These are phyloP conservation scores for Apogon talboti DNA, from an alignment of 2,797 vertebrate genomes.

Conservation along the genomic window DNA sequence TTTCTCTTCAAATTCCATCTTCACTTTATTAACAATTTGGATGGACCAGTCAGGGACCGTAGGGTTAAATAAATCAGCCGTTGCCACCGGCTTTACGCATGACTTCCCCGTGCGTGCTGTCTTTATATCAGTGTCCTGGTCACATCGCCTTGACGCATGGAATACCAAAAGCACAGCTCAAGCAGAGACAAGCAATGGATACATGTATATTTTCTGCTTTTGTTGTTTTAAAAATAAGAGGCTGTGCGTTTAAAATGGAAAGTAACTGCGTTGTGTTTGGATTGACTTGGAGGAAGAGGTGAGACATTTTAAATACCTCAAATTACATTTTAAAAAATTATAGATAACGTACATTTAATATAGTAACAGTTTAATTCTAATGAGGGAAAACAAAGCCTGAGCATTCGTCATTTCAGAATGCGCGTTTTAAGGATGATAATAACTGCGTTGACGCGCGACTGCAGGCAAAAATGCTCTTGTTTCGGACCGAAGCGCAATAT, in stretches of 20 bases:
- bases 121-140: slow-evolving; percentile 37
- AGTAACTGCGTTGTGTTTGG: slow-evolving; percentile 45
- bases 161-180: slow-evolving; percentile 50
- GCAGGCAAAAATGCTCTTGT: slow-evolving; percentile 31
- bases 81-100: slow-evolving; percentile 74
- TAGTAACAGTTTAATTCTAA: slow-evolving; percentile 2
- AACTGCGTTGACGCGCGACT: slow-evolving; percentile 37
- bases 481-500: slow-evolving; percentile 31
- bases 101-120: slow-evolving; percentile 65
- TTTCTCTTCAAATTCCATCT: slow-evolving; percentile 21
- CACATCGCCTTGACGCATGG: slow-evolving; percentile 56
- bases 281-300: slow-evolving; percentile 62
- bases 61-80: slow-evolving; percentile 71
- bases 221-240: slow-evolving; percentile 15
- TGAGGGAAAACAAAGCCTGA: not conserved
- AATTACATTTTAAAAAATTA: slow-evolving; percentile 14
- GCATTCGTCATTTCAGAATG: slow-evolving; percentile 5
- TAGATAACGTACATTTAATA: not conserved
- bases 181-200: slow-evolving; percentile 27
- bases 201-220: slow-evolving; percentile 24
- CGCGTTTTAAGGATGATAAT: slow-evolving; percentile 28
- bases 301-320: slow-evolving; percentile 45
- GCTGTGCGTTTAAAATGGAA: slow-evolving; percentile 59
- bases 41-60: slow-evolving; percentile 60
- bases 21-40: slow-evolving; percentile 52